Evolutionary conservation across 1,140 invertebrate genomes (phyloP), one percentile per base, ranked within the genome.

Genomic region (Vollenhovia emeryi): DNA sequence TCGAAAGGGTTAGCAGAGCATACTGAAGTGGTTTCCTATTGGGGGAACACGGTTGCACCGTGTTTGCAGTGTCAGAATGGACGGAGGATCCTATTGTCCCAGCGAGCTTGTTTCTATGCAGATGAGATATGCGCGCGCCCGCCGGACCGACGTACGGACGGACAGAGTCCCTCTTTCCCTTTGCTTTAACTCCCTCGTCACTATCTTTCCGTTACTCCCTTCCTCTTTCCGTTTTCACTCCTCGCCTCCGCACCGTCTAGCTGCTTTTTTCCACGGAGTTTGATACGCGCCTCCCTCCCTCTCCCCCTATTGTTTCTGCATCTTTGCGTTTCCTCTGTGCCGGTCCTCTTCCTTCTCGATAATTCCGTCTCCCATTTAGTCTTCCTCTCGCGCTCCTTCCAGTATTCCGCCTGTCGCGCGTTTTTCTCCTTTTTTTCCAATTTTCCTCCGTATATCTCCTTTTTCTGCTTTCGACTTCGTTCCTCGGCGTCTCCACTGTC

Each of bases 101-200:
- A 87, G 84, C 88, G 90, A 93, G 93, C 93, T 94, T 93, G 93
- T 94, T 94, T 93, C 93, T 93, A 94, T 94, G 93, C 93, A 94
- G 93, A 94, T 94, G 93, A 94, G 93, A 91, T 91, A 92, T 90
- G 86, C 82, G 75, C 78, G 59, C 69, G 60, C 30, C 40, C 88
- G 85, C 74, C n/a, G 87, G 84, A 88, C 69, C 83, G 75, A 86
- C 86, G 69, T 57, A 89, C 71, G 75, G 69, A 89, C 84, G 55
- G 71, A 78, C 45, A 60, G 78, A 90, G 74, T 86, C 59, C 66
- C 71, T 69, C 71, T 84, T 83, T 71, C 83, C 82, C 68, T 86
- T 87, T 88, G 79, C 85, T 87, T 86, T 75, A 60, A 84, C 79
- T 62, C 55, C 57, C 48, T 62, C 45, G 52, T 76, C 48, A 40